These are phyloP conservation scores for Cryptus armator DNA, from an alignment of 2,888 invertebrate species.

Conservation along the genomic window DNA sequence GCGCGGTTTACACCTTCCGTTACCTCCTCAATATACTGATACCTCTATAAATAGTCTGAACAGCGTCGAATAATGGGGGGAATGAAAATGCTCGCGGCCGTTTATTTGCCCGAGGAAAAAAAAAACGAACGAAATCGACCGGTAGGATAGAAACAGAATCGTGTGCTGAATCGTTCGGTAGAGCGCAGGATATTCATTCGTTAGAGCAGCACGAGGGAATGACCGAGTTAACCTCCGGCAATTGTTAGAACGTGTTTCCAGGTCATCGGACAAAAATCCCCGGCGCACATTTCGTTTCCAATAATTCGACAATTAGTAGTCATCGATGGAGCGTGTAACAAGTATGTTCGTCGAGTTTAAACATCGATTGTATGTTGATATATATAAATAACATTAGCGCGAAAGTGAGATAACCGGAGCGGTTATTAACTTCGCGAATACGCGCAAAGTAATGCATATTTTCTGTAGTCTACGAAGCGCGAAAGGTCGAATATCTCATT, in stretches of 20 bases:
- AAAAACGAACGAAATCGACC: slow-evolving; percentile 10
- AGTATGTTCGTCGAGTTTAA: slow-evolving; percentile 62
- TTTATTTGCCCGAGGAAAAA: slow-evolving; percentile 47
- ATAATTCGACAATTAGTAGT: slow-evolving; percentile 73
- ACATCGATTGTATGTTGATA: neutral
- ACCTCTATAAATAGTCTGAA: slow-evolving; percentile 57
- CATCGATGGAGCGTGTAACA: slow-evolving; percentile 71
- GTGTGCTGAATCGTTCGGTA: neutral
- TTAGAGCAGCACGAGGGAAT: slow-evolving; percentile 24
- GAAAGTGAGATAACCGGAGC: neutral
- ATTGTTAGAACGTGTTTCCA: slow-evolving; percentile 56
- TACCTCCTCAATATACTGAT: slow-evolving; percentile 40
- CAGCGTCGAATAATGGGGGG: slow-evolving; percentile 51
- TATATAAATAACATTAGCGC: too few relatives aligned
- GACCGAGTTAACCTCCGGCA: slow-evolving; percentile 19
- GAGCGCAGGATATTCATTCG: slow-evolving; percentile 48
- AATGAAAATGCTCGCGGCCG: slow-evolving; percentile 37
- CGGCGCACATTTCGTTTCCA: slow-evolving; percentile 54
- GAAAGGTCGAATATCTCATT: slow-evolving; percentile 68
- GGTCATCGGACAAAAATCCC: slow-evolving; percentile 60
- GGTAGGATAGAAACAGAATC: neutral
- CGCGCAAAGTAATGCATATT: neutral
- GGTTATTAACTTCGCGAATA: neutral
- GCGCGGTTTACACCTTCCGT: slow-evolving; percentile 65
- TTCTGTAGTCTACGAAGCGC: neutral